These are phyloP conservation scores for Drosophila tsacasi DNA, from an alignment of 1,140 invertebrate genomes.

Conservation along the genomic window DNA sequence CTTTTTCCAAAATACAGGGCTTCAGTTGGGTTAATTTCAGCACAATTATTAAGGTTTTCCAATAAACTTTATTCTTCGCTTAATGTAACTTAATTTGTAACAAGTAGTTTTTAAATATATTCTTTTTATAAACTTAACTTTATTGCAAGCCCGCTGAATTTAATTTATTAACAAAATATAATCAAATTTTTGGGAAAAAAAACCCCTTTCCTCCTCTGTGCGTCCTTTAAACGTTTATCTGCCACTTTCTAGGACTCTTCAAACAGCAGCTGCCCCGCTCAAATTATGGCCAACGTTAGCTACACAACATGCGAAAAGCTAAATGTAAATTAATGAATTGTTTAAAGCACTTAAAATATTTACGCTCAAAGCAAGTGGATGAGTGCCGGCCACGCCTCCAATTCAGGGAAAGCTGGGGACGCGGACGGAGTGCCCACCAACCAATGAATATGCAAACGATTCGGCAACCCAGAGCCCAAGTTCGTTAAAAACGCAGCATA, in stretches of 20 bases:
- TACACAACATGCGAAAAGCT: constrained; percentile 35
- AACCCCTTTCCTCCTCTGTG: background rate
- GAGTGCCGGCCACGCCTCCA: constrained; percentile 26
- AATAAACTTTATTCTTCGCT: constrained; percentile 1
- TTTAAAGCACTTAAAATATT: constrained; percentile 78
- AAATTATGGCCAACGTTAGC: constrained; percentile 44
- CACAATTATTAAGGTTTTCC: background rate
- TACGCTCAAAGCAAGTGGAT: constrained; percentile 69
- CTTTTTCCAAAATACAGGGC: background rate
- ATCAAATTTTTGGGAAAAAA: background rate
- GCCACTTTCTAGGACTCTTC: constrained; percentile 18
- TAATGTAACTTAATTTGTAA: no score
- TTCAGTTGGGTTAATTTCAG: background rate
- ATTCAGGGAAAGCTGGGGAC: constrained; percentile 4
- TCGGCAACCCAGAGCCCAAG: constrained; percentile 32
- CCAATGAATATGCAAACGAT: constrained; percentile 79
- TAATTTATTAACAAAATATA: background rate
- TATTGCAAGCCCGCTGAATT: background rate
- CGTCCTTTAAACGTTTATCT: constrained; percentile 22
- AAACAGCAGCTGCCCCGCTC: constrained; percentile 6
- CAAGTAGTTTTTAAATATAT: background rate
- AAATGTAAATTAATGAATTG: constrained; percentile 82
- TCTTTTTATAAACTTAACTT: background rate
- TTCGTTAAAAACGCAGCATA: constrained; percentile 67
- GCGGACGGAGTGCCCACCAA: constrained; percentile 53